A percentile compares a stretch with the other conserved stretches of the same genome.
Evolutionary conservation across 1,140 invertebrate genomes (phyloP).

Genomic region (Oryzaephilus surinamensis): DNA sequence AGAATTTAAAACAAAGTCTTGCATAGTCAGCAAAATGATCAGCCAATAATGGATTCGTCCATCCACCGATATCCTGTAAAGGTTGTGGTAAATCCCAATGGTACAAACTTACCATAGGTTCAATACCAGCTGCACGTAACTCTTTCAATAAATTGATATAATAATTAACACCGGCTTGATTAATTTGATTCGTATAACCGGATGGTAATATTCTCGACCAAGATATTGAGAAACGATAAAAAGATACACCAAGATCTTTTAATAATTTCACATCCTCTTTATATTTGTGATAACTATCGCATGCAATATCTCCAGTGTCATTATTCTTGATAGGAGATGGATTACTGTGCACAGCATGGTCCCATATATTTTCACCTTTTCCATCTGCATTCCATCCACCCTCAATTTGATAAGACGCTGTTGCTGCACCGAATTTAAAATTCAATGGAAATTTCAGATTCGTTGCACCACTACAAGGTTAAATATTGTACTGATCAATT

Average conservation of each 20-base stretch:
- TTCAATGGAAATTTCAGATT: conserved; percentile 45
- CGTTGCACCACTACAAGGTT: too few species aligned
- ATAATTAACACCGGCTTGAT: conserved; percentile 40
- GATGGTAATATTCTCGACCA: conserved; percentile 47
- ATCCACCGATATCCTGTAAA: conserved; percentile 41
- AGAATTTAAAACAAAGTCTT: conserved; percentile 34
- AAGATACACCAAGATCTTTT: conserved; percentile 39
- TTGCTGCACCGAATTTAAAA: conserved; percentile 39
- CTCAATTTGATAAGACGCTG: conserved; percentile 54
- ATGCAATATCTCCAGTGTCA: conserved; percentile 42
- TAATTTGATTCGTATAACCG: conserved; percentile 41
- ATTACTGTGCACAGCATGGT: conserved; percentile 27
- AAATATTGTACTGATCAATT: too few species aligned
- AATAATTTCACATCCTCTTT: conserved; percentile 39
- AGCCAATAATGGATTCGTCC: conserved; percentile 35
- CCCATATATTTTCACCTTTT: conserved; percentile 34
- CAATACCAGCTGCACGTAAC: conserved; percentile 37
- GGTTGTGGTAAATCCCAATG: conserved; percentile 34
- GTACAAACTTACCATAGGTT: conserved; percentile 40
- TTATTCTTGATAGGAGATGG: conserved; percentile 29
- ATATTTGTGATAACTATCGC: conserved; percentile 41
- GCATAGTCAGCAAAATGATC: conserved; percentile 32
- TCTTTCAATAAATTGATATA: conserved; percentile 44
- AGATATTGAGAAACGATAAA: conserved; percentile 50
- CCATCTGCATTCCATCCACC: conserved; percentile 43